These are phyloP conservation scores for Premnoplex brunnescens DNA, from an alignment of 2,797 vertebrate genomes.

Conservation along the genomic window DNA sequence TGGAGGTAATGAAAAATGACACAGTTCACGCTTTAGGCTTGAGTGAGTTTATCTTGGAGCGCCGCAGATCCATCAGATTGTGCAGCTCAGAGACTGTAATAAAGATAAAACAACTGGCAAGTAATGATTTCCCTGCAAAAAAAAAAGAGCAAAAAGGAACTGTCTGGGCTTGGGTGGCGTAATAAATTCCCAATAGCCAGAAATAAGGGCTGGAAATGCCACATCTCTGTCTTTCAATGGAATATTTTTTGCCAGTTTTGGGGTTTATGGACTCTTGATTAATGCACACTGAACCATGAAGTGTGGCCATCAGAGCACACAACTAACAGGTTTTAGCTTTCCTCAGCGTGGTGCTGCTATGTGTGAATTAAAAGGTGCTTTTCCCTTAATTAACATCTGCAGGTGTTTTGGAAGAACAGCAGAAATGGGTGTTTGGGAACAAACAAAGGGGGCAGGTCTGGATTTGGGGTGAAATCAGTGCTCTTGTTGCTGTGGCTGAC, in stretches of 20 bases:
- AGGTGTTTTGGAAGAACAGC: conserved; percentile 20
- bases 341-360: not conserved
- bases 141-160: not conserved
- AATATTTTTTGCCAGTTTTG: not conserved
- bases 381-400: conserved; percentile 14
- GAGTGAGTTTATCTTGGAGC: conserved; percentile 38
- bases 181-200: not conserved
- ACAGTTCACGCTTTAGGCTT: not conserved
- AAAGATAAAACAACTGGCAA: conserved; percentile 20
- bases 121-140: not conserved
- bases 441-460: conserved; percentile 55
- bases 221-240: not conserved
- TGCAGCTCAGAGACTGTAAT: not conserved
- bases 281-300: not conserved
- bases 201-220: conserved; percentile 9
- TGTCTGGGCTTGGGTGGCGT: not conserved
- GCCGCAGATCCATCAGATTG: not conserved
- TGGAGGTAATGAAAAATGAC: not conserved
- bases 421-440: conserved; percentile 61
- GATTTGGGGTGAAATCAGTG: conserved; percentile 69
- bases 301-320: not conserved
- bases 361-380: conserved; percentile 11
- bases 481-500: conserved; percentile 68
- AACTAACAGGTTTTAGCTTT: not conserved
- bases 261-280: not conserved